Percentiles rank a stretch among this genome's conserved stretches.
Conservation (phyloP, 2,113 vertebrate genomes). For the Trachemys scripta region DNA sequence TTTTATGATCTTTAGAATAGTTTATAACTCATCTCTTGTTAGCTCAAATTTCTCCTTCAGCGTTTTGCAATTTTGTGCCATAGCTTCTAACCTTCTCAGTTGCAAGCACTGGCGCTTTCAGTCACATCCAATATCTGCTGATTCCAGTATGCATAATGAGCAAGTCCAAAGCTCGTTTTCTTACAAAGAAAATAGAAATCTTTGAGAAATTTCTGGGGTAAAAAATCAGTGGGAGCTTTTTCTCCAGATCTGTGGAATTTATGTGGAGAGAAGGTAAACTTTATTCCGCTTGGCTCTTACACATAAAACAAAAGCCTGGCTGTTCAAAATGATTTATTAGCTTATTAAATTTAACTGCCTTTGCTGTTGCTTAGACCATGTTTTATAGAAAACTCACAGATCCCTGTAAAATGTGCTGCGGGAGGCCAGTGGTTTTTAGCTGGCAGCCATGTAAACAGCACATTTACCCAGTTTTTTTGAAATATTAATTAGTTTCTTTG, state of each 20-base stretch:
- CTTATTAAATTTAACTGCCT: slow-evolving; percentile 46
- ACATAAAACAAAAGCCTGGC: background rate
- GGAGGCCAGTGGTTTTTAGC: background rate
- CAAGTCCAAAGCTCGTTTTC: background rate
- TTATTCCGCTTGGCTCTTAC: background rate
- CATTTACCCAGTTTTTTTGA: background rate
- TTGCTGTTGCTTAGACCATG: background rate
- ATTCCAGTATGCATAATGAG: background rate
- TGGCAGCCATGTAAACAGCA: background rate
- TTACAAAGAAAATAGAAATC: background rate
- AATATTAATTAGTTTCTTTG: background rate
- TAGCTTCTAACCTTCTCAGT: background rate
- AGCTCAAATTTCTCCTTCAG: background rate
- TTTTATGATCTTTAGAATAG: background rate
- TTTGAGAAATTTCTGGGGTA: background rate
- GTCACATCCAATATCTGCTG: background rate
- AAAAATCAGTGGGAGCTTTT: background rate
- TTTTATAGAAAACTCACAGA: background rate
- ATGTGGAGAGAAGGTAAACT: background rate
- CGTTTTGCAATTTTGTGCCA: background rate
- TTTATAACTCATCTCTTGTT: background rate
- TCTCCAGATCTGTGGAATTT: background rate
- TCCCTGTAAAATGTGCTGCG: background rate
- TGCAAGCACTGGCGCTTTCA: background rate
- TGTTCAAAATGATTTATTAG: slow-evolving; percentile 60